Conservation (phyloP, 1,140 invertebrate species). For the Bombus haemorrhoidalis region DNA sequence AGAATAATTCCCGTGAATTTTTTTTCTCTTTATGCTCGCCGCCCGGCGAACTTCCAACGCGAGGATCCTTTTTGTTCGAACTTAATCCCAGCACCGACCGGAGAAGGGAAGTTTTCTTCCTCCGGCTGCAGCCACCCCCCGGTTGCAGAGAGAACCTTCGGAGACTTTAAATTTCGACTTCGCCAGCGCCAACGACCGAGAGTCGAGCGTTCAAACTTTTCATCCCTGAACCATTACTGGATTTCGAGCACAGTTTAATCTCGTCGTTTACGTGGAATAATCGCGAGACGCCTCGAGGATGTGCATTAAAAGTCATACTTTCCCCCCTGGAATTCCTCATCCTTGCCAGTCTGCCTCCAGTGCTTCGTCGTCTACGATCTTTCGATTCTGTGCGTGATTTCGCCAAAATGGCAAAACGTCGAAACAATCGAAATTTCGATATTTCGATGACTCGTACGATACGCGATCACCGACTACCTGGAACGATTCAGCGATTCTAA, state of each 20-base stretch:
- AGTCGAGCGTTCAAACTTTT: constrained; percentile 49
- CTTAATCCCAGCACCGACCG: constrained; percentile 52
- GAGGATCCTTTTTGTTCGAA: constrained; percentile 63
- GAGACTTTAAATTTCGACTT: constrained; percentile 68
- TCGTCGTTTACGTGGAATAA: constrained; percentile 56
- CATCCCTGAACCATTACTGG: constrained; percentile 41
- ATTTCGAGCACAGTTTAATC: constrained; percentile 56
- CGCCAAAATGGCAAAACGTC: neutral
- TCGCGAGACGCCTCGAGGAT: constrained; percentile 48
- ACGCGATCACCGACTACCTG: too few species aligned
- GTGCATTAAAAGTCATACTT: constrained; percentile 28
- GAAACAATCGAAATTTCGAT: neutral
- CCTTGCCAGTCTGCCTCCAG: too few species aligned
- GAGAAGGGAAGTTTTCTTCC: constrained; percentile 19
- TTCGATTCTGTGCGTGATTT: neutral
- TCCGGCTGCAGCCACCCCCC: neutral
- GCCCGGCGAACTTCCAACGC: constrained; percentile 45
- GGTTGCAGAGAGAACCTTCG: constrained; percentile 28
- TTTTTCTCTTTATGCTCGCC: neutral
- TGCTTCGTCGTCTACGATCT: neutral
- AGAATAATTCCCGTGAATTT: constrained; percentile 48
- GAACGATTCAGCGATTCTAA: neutral
- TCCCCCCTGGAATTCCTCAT: neutral
- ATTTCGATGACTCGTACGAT: neutral
- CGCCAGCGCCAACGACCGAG: constrained; percentile 5